Evolutionary conservation across 2,113 vertebrate genomes (phyloP), one percentile per base, ranked within the genome.

Genomic region (Forbesichthys agassizii): DNA sequence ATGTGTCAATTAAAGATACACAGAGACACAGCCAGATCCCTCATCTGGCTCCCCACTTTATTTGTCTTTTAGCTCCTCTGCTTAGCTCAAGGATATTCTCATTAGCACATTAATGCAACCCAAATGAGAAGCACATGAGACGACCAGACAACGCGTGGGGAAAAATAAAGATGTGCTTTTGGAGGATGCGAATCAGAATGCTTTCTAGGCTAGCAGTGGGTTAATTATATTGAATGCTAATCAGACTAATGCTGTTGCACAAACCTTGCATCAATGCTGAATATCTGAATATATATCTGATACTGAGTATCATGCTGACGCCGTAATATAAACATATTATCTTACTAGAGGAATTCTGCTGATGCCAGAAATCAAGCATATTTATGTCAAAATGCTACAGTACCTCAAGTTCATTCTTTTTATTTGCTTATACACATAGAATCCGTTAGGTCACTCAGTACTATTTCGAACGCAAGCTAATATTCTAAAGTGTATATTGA

Each of bases 1-100:
- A 92, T 91, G 88, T 92, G 88, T 91, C 90, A 91, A 91, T 92
- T 92, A 91, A 90, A 91, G 74, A 84, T 86, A 81, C 71, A 76
- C 81, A 51, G 77, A 86, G 76, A 81, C 79, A 66, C 82, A 81
- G 73, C 78, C 8, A 79, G 86, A 85, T 81, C 82, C 68, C 83
- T 79, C 77, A 14, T 75, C 80, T 80, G 82, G 71, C 78, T 80
- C 74, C 71, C 60, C 36, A 13, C 77, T 84, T 85, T 87, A 81
- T 87, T 88, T 87, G 85, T 90, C 71, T 88, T 80, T 80, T 73
- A 66, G 78, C 67, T 74, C 62, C 74, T 88, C 68, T 69, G 55
- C 73, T 33, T 82, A 61, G 87, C 88, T 92, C 83, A 86, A 87
- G 83, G 90, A 92, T 89, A 89, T 90, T 90, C 88, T 90, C 86